Percentiles rank a stretch among this genome's conserved stretches.
phyloP scores from a whole-genome alignment of 2,888 invertebrate genomes.

The Pristionchus maxplancki region DNA sequence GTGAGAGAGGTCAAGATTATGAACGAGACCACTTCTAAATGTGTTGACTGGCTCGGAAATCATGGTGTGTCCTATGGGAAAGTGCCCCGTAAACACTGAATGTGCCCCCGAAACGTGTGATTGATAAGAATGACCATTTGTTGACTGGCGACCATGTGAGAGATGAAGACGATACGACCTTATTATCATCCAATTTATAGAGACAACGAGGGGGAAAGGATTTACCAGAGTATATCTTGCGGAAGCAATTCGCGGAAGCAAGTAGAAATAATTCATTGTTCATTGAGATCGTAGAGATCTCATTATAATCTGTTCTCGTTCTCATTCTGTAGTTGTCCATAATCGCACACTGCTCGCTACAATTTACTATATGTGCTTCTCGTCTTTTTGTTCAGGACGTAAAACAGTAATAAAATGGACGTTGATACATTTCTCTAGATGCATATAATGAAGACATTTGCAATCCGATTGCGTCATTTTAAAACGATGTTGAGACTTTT shows the following conservation, averaged over 20 bases:
- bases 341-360: not conserved
- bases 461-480: not conserved
- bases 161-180: not conserved
- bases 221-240: too few species aligned
- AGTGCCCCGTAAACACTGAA: not conserved
- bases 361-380: not conserved
- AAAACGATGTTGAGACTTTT: not conserved
- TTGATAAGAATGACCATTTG: not conserved
- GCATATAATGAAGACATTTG: too few species aligned
- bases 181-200: not conserved
- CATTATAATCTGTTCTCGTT: not conserved
- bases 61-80: not conserved
- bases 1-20: conserved; percentile 28
- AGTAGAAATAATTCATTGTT: not conserved
- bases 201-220: not conserved
- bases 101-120: not conserved
- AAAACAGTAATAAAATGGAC: not conserved
- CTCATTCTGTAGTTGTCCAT: not conserved
- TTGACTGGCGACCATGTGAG: not conserved
- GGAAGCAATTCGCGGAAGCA: too few species aligned
- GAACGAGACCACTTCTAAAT: not conserved
- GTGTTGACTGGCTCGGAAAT: not conserved
- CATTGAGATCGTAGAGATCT: not conserved
- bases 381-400: not conserved
- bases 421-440: too few species aligned